These are phyloP conservation scores for Lanius ludovicianus DNA, from an alignment of 2,113 vertebrate genomes.

Conservation along the genomic window DNA sequence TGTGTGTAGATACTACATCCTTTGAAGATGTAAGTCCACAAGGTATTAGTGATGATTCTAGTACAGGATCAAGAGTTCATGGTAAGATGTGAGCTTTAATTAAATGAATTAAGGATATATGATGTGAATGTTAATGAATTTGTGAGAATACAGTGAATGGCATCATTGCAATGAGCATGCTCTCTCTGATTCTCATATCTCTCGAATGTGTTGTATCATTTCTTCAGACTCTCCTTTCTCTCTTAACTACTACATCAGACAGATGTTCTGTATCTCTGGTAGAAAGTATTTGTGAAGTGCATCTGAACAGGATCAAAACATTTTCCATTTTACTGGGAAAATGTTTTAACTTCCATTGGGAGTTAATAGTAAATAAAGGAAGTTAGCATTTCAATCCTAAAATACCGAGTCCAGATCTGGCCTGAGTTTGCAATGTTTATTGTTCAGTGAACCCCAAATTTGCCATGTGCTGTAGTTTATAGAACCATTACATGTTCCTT, in stretches of 20 bases:
- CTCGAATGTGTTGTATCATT: background rate
- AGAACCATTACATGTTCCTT: background rate
- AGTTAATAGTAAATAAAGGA: constrained; percentile 10
- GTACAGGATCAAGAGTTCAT: constrained; percentile 82
- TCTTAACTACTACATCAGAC: constrained; percentile 20
- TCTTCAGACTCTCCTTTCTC: constrained; percentile 35
- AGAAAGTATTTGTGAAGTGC: constrained; percentile 54
- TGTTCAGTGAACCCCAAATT: background rate
- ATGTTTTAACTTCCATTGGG: background rate
- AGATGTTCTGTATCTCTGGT: constrained; percentile 17
- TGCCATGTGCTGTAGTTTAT: background rate
- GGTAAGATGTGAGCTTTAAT: constrained; percentile 79
- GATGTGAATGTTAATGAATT: constrained; percentile 43
- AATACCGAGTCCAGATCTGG: background rate
- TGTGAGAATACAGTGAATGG: constrained; percentile 23
- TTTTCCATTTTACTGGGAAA: constrained; percentile 2
- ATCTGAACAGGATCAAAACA: constrained; percentile 51
- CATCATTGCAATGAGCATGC: constrained; percentile 61
- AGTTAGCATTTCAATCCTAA: background rate
- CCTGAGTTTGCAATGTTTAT: background rate
- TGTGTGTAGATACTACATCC: constrained; percentile 84
- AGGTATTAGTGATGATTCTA: constrained; percentile 85
- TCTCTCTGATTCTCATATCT: constrained; percentile 39
- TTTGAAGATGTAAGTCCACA: constrained; percentile 88
- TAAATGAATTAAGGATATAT: background rate